phyloP scores from a whole-genome alignment of 1,140 invertebrate genomes.

The Listronotus bonariensis region DNA sequence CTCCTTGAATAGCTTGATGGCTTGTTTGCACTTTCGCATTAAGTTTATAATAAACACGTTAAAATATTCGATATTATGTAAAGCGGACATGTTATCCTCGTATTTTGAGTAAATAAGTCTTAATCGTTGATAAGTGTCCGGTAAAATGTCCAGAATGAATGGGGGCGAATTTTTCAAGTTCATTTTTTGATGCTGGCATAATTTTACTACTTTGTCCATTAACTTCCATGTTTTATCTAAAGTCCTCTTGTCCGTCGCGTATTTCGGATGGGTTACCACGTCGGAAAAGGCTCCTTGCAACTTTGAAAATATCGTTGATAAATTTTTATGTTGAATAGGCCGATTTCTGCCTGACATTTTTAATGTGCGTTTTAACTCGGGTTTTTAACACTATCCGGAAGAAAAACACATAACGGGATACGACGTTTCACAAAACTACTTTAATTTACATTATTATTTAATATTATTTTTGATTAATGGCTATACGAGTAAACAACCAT shows the following conservation, averaged over 20 bases:
- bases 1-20: slow-evolving; percentile 97
- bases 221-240: slow-evolving; percentile 97
- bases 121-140: slow-evolving; percentile 97
- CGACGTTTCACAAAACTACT: slow-evolving; percentile 15
- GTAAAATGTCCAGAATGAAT: slow-evolving; percentile 98
- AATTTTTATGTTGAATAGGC: slow-evolving; percentile 70
- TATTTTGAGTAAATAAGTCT: slow-evolving; percentile 93
- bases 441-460: slow-evolving; percentile 29
- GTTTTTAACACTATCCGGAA: slow-evolving; percentile 2
- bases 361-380: slow-evolving; percentile 22
- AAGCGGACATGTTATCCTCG: slow-evolving; percentile 88
- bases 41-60: slow-evolving; percentile 98
- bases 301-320: slow-evolving; percentile 87
- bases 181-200: slow-evolving; percentile 98
- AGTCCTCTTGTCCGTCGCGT: slow-evolving; percentile 92
- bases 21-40: slow-evolving; percentile 97
- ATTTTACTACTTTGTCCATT: slow-evolving; percentile 98
- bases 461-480: slow-evolving; percentile 23
- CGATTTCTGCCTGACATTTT: slow-evolving; percentile 61
- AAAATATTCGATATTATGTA: slow-evolving; percentile 96
- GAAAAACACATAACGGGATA: slow-evolving; percentile 19
- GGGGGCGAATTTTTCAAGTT: slow-evolving; percentile 99
- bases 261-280: slow-evolving; percentile 82
- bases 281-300: slow-evolving; percentile 89
- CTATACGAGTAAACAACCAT: slow-evolving; percentile 24